phyloP scores from a whole-genome alignment of 2,888 invertebrate species.

The Teleogryllus oceanicus region DNA sequence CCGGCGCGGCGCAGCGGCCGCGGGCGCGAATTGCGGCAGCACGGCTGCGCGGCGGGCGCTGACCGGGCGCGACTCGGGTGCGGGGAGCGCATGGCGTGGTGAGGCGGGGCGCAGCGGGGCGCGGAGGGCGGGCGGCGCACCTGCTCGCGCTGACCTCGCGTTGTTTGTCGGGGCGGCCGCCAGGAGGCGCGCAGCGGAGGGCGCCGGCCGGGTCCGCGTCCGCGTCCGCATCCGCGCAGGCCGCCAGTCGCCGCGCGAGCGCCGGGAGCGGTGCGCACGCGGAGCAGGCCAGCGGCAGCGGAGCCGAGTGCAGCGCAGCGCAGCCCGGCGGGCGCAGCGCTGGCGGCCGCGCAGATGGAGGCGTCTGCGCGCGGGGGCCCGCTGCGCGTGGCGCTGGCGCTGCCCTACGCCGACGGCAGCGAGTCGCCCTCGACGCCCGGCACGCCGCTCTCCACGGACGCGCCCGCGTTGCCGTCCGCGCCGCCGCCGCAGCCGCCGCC shows the following conservation, averaged over 20 bases:
- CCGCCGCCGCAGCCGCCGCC: constrained; percentile 6
- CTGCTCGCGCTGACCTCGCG: constrained; percentile 3
- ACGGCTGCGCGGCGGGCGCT: too few relatives aligned
- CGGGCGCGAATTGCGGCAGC: too few relatives aligned
- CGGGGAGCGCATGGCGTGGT: too few relatives aligned
- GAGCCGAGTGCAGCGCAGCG: neutral
- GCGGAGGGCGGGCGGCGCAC: neutral
- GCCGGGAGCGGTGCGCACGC: neutral
- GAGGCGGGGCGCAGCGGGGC: too few relatives aligned
- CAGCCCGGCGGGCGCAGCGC: neutral
- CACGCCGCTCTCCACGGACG: neutral
- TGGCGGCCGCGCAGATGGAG: neutral
- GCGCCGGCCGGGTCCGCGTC: neutral
- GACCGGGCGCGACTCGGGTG: too few relatives aligned
- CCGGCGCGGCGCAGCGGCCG: too few relatives aligned
- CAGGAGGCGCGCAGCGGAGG: neutral
- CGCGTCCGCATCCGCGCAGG: neutral
- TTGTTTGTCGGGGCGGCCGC: neutral
- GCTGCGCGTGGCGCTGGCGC: neutral
- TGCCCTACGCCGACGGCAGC: neutral
- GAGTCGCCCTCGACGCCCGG: neutral
- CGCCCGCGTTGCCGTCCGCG: neutral
- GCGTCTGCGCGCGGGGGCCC: neutral
- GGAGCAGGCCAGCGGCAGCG: neutral
- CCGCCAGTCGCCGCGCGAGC: neutral